Base-by-base conservation (phyloP, 2,888 invertebrate species). In the Dicranocentrus wangi region DNA sequence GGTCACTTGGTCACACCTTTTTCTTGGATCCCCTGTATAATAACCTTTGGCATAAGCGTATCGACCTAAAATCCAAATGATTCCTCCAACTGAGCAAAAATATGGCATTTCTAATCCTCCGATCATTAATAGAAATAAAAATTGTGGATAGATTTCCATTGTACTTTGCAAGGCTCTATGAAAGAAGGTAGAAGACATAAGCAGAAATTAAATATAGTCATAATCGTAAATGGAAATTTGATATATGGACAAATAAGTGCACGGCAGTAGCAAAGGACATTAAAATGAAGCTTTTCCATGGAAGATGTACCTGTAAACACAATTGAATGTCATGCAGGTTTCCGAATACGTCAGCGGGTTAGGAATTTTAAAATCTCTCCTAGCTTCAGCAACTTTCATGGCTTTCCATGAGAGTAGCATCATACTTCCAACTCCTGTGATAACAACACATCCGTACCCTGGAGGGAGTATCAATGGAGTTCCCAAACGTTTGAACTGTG, bases 131-230 rank as follows among this genome's bases (percentile, higher is more conserved):
- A 89, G 85, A 7, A 87, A 87, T 39, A 90, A 85, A 82, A 90
- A 90, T 75, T 87, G 87, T 1, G 88, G 88, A 73, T 88, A 87
- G 55, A 86, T 86, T 82, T 88, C 88, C 78, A 88, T 77, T 88
- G 90, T 90, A 86, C 90, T 90, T 83, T 90, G 90, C 82, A 90
- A 90, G 43, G 89, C 90, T 85, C 85, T 83, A 39, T 53, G 3
- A 58, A 43, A 39, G 3, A 15, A 42, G 19, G 13, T 27, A n/a
- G 0, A 47, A 32, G 19, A n/a, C 25, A 61, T 55, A 8, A 21
- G 21, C 21, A 1, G 23, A 28, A 3, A 27, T 32, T 32, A 32
- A 32, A 32, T 28, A 21, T 60, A 2, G 17, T 15, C 15, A 15
- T 28, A 60, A 28, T n/a, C n/a, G n/a, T n/a, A n/a, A n/a, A n/a